These are phyloP conservation scores for Penelope pileata DNA, from an alignment of 2,113 vertebrate species.

Conservation along the genomic window DNA sequence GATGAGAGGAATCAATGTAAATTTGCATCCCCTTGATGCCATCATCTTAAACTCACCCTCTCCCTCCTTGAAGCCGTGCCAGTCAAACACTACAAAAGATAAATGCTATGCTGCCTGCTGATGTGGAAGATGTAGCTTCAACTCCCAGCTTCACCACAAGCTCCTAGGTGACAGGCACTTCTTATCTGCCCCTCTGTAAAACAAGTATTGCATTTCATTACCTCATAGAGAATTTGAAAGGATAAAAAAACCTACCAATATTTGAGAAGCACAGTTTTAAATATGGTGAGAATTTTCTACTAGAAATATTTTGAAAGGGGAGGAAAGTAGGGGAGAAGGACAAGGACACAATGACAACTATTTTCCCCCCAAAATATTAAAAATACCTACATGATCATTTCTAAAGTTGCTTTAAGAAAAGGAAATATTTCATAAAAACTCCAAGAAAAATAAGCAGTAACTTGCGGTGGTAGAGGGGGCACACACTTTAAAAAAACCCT, in stretches of 20 bases:
- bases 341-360: not conserved
- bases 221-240: accelerated
- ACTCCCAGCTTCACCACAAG: not conserved
- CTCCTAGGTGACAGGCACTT: not conserved
- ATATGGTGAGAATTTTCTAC: not conserved
- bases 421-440: not conserved
- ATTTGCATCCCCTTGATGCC: not conserved
- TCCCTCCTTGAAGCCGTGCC: not conserved
- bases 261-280: not conserved
- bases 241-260: not conserved
- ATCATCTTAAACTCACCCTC: not conserved
- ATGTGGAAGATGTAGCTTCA: not conserved
- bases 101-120: accelerated
- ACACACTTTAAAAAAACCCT: not conserved
- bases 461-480: not conserved
- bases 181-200: not conserved
- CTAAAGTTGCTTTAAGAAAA: not conserved
- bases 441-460: not conserved
- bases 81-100: not conserved
- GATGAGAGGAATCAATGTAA: not conserved
- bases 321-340: not conserved
- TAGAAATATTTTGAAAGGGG: not conserved
- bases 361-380: not conserved
- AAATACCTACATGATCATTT: not conserved
- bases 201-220: not conserved